phyloP scores from a whole-genome alignment of 1,140 invertebrate genomes.

The Liolophura sinensis region DNA sequence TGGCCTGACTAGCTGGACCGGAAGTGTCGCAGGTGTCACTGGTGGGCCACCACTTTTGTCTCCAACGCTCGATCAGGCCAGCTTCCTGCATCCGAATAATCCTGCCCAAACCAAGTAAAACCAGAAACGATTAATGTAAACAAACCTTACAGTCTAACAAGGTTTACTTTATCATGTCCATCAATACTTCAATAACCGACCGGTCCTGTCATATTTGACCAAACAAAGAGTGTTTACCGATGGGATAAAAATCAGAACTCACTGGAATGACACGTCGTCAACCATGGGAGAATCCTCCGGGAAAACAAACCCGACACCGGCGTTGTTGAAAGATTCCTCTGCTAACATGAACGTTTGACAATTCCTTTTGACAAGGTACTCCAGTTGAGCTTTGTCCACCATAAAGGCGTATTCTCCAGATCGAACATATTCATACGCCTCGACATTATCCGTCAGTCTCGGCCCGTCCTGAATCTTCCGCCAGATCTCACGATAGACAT shows the following conservation, averaged over 20 bases:
- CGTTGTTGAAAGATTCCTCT: constrained; percentile 19
- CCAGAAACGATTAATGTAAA: no score
- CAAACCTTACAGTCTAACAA: no score
- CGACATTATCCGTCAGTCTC: background rate
- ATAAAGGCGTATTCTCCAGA: constrained; percentile 19
- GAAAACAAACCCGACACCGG: constrained; percentile 19
- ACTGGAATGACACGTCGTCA: constrained; percentile 16
- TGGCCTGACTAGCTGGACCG: constrained; percentile 18
- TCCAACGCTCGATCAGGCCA: constrained; percentile 38
- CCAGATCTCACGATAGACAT: constrained; percentile 9
- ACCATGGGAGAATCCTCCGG: constrained; percentile 9
- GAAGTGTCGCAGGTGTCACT: constrained; percentile 19
- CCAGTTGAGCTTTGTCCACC: constrained; percentile 17
- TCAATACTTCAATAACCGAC: no score
- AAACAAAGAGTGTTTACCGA: no score
- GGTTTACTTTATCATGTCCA: no score
- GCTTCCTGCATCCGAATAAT: constrained; percentile 43
- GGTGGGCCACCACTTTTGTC: constrained; percentile 32
- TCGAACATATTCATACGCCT: constrained; percentile 13
- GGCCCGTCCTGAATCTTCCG: constrained; percentile 17
- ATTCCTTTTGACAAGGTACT: constrained; percentile 13
- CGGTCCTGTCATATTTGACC: no score
- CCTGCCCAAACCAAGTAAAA: constrained; percentile 20
- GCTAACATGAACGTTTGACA: constrained; percentile 17
- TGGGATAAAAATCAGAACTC: background rate